Percentiles rank a stretch among this genome's conserved stretches.
Conservation (phyloP, 2,888 invertebrate species). For the Drosophila paramelanica region DNA sequence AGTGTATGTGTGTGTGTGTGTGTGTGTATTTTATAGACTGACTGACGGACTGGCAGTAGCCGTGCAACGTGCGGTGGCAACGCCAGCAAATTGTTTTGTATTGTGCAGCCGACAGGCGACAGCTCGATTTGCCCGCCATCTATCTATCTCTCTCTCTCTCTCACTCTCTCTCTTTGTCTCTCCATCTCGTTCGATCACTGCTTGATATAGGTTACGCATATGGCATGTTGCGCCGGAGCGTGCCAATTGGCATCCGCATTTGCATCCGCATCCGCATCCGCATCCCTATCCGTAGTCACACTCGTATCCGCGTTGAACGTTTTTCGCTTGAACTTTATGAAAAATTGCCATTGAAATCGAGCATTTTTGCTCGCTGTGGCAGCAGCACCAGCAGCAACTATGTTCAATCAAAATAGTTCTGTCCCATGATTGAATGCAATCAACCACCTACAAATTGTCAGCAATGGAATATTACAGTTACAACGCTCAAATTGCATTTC, state of each 20-base stretch:
- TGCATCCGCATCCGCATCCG: conserved; percentile 26
- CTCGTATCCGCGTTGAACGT: conserved; percentile 17
- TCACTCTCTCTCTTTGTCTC: background rate
- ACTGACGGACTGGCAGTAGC: conserved; percentile 38
- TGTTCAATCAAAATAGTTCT: conserved; percentile 67
- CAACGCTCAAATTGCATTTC: conserved; percentile 44
- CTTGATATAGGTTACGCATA: conserved; percentile 76
- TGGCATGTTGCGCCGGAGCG: conserved; percentile 53
- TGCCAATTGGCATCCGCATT: conserved; percentile 67
- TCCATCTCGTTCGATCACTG: conserved; percentile 2
- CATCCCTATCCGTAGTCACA: conserved; percentile 16
- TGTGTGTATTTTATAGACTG: conserved; percentile 59
- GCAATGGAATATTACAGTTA: conserved; percentile 40
- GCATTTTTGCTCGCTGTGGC: conserved; percentile 26
- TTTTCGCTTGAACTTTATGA: conserved; percentile 47
- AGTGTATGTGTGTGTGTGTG: conserved; percentile 10
- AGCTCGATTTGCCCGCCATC: conserved; percentile 66
- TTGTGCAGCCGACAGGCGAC: conserved; percentile 69
- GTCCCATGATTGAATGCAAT: conserved; percentile 56
- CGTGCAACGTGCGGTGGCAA: conserved; percentile 34
- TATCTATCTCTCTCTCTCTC: conserved; percentile 22
- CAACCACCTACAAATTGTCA: conserved; percentile 36
- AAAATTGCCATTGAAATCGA: conserved; percentile 52
- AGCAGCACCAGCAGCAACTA: conserved; percentile 27
- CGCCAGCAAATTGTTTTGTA: conserved; percentile 76